Conservation (phyloP, 1,140 invertebrate genomes). For the Choristoneura fumiferana region DNA sequence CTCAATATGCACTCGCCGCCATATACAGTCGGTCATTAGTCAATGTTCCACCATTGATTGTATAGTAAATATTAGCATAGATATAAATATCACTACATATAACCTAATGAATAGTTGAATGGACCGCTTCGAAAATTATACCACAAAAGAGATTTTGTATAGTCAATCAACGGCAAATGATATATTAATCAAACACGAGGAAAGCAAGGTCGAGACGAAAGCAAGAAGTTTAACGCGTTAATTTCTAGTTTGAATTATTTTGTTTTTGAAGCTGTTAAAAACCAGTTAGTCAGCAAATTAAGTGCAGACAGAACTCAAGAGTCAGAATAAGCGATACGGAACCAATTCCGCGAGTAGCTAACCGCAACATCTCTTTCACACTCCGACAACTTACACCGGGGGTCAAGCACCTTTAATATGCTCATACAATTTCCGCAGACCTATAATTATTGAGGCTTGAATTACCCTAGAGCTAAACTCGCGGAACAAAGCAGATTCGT, state of each 20-base stretch:
- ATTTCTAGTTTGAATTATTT: too few relatives aligned
- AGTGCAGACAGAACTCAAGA: too few relatives aligned
- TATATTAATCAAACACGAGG: slow-evolving; percentile 6
- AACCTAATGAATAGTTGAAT: too few relatives aligned
- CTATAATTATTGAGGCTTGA: slow-evolving; percentile 7
- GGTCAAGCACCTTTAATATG: slow-evolving; percentile 10
- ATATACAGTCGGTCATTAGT: slow-evolving; percentile 22
- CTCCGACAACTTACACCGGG: neutral
- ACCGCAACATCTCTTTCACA: slow-evolving; percentile 4
- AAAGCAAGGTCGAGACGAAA: slow-evolving; percentile 6
- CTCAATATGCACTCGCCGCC: too few relatives aligned
- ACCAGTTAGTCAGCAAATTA: too few relatives aligned
- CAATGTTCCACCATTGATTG: slow-evolving; percentile 22
- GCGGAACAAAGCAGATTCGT: slow-evolving; percentile 17
- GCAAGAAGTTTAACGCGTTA: neutral
- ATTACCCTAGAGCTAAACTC: slow-evolving; percentile 14
- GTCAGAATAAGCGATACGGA: neutral
- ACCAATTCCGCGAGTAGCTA: neutral
- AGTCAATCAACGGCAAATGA: neutral
- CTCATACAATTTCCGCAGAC: neutral
- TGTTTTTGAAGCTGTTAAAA: too few relatives aligned
- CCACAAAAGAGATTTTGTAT: neutral
- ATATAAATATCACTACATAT: neutral
- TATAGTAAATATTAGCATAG: slow-evolving; percentile 2
- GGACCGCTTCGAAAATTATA: too few relatives aligned